A percentile compares a stretch with the other conserved stretches of the same genome.
These are phyloP conservation scores for Silurus asotus DNA, from an alignment of 2,113 vertebrate genomes.

Conservation along the genomic window DNA sequence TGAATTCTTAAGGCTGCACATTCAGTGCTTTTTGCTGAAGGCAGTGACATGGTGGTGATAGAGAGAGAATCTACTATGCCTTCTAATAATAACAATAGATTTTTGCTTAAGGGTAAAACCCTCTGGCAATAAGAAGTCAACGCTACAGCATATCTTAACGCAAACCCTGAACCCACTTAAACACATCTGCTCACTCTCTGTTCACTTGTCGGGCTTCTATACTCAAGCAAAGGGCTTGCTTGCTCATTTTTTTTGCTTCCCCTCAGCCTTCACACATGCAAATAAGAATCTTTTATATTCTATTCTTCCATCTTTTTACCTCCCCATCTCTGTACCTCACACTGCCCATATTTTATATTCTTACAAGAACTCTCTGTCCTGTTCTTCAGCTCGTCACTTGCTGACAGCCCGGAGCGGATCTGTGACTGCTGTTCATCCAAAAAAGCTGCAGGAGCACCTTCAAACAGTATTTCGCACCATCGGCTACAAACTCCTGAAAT, in stretches of 20 bases:
- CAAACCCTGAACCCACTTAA: slow-evolving; percentile 5
- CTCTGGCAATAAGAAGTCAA: not conserved
- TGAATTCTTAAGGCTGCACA: not conserved
- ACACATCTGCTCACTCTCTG: not conserved
- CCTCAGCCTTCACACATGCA: slow-evolving; percentile 12
- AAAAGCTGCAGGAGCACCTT: not conserved
- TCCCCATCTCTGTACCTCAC: not conserved
- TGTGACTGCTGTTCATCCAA: not conserved
- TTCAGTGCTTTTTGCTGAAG: not conserved
- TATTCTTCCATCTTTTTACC: not conserved
- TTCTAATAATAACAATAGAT: slow-evolving; percentile 10
- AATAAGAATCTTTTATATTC: slow-evolving; percentile 22
- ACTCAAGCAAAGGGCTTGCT: not conserved
- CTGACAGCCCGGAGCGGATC: slow-evolving; percentile 12
- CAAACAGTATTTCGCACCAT: not conserved
- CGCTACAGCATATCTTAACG: slow-evolving; percentile 10
- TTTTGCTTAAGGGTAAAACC: slow-evolving; percentile 11
- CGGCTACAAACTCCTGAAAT: not conserved
- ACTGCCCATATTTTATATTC: slow-evolving; percentile 14
- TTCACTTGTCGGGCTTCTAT: not conserved
- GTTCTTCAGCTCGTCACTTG: slow-evolving; percentile 20
- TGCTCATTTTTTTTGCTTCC: not conserved
- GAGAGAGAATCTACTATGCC: not conserved
- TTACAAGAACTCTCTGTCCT: slow-evolving; percentile 1
- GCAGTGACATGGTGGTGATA: too few relatives aligned